Evolutionary conservation across 1,140 invertebrate species (phyloP).

Genomic region (Carcinoscorpius rotundicauda): DNA sequence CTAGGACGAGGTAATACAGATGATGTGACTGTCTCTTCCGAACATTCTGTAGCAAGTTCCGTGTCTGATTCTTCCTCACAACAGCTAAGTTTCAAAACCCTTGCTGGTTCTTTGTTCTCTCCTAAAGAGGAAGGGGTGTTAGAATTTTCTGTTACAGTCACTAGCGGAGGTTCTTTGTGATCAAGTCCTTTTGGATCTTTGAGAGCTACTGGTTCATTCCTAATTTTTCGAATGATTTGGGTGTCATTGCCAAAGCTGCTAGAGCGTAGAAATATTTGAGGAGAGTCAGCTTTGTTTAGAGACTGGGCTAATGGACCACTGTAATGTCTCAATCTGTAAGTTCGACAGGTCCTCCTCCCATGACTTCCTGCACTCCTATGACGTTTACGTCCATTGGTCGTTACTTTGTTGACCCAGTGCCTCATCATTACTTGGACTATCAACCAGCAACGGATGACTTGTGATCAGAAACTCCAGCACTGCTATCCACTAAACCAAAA

Average conservation of each 20-base stretch:
- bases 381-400: conserved; percentile 24
- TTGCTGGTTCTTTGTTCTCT: too few relatives aligned
- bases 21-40: too few relatives aligned
- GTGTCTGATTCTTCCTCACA: conserved; percentile 18
- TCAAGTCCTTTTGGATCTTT: too few relatives aligned
- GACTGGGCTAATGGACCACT: not conserved
- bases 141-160: too few relatives aligned
- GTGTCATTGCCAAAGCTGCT: conserved; percentile 63
- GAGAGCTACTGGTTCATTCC: not conserved
- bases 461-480: conserved; percentile 47
- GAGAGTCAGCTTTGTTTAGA: conserved; percentile 5
- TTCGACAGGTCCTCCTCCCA: not conserved
- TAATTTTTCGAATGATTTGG: conserved; percentile 53
- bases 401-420: conserved; percentile 3
- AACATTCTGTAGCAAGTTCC: conserved; percentile 8
- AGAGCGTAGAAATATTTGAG: conserved; percentile 38
- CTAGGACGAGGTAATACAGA: conserved; percentile 21
- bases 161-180: too few relatives aligned
- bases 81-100: conserved; percentile 12
- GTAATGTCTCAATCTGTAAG: conserved; percentile 3
- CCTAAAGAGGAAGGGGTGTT: too few relatives aligned
- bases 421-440: conserved; percentile 10
- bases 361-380: conserved; percentile 30
- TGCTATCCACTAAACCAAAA: conserved; percentile 31
- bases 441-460: conserved; percentile 25